Conservation (phyloP, 92 coral and sea anemone species). For the Parazoanthus darwini region DNA sequence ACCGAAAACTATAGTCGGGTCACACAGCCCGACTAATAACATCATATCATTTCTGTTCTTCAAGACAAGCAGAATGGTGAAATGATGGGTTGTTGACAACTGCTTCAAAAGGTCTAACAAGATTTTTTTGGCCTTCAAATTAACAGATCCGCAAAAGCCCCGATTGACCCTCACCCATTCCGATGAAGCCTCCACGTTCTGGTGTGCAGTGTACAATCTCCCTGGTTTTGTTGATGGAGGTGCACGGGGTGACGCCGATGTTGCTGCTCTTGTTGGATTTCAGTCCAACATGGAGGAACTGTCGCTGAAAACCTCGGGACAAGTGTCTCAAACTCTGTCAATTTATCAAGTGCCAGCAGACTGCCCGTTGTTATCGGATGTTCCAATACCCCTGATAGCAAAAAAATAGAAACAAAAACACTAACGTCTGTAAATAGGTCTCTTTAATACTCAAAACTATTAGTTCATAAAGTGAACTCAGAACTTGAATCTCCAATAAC, state of each 20-base stretch:
- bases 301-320: conserved; percentile 91
- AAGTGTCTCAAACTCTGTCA: conserved; percentile 91
- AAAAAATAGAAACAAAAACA: not conserved
- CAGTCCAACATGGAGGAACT: conserved; percentile 94
- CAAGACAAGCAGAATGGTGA: too few species aligned
- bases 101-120: too few species aligned
- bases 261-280: conserved; percentile 95
- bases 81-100: too few species aligned
- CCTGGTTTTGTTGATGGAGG: conserved; percentile 85
- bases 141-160: not conserved
- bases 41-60: too few species aligned
- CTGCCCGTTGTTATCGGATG: conserved; percentile 59
- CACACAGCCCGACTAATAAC: too few species aligned
- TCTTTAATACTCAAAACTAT: too few species aligned
- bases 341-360: conserved; percentile 65
- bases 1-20: too few species aligned
- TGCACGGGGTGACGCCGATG: conserved; percentile 90
- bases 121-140: not conserved
- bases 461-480: too few species aligned
- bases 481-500: too few species aligned
- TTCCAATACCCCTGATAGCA: conserved; percentile 49
- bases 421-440: too few species aligned
- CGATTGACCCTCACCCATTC: conserved; percentile 60
- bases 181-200: conserved; percentile 91
- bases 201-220: conserved; percentile 89